These are phyloP conservation scores for Cerastoderma edule DNA, from an alignment of 2,888 invertebrate species.

Conservation along the genomic window DNA sequence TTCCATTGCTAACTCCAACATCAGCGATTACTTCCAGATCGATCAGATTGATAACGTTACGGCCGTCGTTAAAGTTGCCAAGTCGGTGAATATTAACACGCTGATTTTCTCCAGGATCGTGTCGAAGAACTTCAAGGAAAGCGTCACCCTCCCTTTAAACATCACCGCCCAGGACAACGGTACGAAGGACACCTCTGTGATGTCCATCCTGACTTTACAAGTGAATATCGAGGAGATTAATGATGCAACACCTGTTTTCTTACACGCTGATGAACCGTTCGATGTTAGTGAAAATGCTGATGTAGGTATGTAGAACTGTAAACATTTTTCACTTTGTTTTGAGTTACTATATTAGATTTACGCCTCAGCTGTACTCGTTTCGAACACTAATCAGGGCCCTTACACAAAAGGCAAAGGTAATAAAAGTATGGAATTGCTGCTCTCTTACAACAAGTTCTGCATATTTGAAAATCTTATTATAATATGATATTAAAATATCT, in stretches of 20 bases:
- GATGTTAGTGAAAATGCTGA: neutral
- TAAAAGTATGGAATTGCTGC: too few species aligned
- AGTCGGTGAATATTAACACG: conserved; percentile 35
- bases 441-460: too few species aligned
- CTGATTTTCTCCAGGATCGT: conserved; percentile 14
- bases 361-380: too few species aligned
- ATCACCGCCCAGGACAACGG: conserved; percentile 55
- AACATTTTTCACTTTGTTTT: too few species aligned
- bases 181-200: neutral
- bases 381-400: too few species aligned
- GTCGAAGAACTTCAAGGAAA: conserved; percentile 26
- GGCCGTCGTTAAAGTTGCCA: conserved; percentile 31
- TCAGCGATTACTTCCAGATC: conserved; percentile 36
- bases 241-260: conserved; percentile 62
- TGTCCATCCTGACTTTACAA: conserved; percentile 30
- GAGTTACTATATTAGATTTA: too few species aligned
- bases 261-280: conserved; percentile 1
- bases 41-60: conserved; percentile 30
- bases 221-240: conserved; percentile 56
- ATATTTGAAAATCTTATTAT: too few species aligned
- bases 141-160: conserved; percentile 30
- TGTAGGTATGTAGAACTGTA: neutral
- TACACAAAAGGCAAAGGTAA: too few species aligned
- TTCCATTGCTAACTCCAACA: conserved; percentile 20
- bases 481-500: too few species aligned